phyloP scores from a whole-genome alignment of 2,888 invertebrate genomes.

The Monopis laevigella region DNA sequence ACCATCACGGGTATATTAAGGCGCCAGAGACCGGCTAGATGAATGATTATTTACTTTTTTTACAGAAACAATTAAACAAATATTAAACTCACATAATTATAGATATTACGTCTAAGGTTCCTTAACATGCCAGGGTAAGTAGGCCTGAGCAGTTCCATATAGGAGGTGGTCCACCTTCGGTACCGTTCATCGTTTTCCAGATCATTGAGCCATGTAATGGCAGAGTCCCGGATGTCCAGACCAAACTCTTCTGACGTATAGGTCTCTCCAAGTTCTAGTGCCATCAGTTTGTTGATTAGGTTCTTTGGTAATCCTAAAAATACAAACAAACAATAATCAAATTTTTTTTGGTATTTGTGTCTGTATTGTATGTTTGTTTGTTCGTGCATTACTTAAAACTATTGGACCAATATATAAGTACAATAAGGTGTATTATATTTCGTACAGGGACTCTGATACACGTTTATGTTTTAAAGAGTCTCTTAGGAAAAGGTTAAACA shows the following conservation, averaged over 20 bases:
- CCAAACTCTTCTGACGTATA: constrained; percentile 81
- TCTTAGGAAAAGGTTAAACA: no score
- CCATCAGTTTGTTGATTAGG: constrained; percentile 70
- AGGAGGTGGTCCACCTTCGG: constrained; percentile 86
- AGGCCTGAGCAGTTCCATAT: constrained; percentile 92
- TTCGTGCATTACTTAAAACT: no score
- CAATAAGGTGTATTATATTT: no score
- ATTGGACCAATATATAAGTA: no score
- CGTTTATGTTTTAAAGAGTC: no score
- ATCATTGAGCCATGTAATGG: constrained; percentile 95
- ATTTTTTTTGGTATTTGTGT: no score
- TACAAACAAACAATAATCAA: no score
- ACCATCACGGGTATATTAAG: no score
- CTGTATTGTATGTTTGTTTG: no score
- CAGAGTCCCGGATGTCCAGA: constrained; percentile 92
- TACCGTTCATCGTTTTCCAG: constrained; percentile 92
- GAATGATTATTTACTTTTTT: no score
- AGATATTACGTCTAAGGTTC: constrained; percentile 85
- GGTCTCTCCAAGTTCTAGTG: constrained; percentile 73
- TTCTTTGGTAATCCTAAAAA: constrained; percentile 70
- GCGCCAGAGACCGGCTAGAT: no score
- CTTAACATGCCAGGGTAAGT: constrained; percentile 98
- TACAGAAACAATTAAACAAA: background rate
- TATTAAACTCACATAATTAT: constrained; percentile 78
- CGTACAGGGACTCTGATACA: no score